Evolutionary conservation across 2,888 invertebrate genomes (phyloP).

Genomic region (Sphaerophoria taeniata): DNA sequence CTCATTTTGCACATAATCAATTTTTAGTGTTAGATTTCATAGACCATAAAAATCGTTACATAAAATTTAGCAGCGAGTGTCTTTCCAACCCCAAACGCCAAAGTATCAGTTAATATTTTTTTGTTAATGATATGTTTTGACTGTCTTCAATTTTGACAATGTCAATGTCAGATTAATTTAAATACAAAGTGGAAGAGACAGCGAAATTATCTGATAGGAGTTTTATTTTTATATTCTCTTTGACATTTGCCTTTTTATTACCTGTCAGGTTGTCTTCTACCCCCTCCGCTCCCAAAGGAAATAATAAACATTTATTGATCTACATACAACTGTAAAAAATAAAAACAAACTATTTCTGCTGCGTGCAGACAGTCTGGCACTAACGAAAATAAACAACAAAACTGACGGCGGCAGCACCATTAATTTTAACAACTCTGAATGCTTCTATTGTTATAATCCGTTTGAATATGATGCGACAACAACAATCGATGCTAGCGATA

Average conservation of each 20-base stretch:
- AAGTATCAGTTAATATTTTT: not conserved
- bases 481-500: no score
- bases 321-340: not conserved
- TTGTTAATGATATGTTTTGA: not conserved
- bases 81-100: no score
- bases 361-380: conserved; percentile 63
- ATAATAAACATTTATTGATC: not conserved
- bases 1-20: no score
- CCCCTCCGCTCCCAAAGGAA: not conserved
- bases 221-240: not conserved
- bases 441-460: conserved; percentile 1
- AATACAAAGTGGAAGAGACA: not conserved
- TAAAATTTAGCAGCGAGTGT: no score
- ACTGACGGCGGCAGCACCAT: not conserved
- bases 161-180: conserved; percentile 35
- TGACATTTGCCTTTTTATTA: conserved; percentile 37
- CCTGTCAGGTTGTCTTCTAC: conserved; percentile 29
- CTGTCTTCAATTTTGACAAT: not conserved
- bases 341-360: not conserved
- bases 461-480: not conserved
- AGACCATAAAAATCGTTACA: no score
- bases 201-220: conserved; percentile 1
- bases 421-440: conserved; percentile 10
- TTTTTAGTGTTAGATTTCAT: no score
- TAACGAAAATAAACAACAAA: not conserved